Conservation (phyloP, 1,140 invertebrate species). For the Diorhabda elongata region DNA sequence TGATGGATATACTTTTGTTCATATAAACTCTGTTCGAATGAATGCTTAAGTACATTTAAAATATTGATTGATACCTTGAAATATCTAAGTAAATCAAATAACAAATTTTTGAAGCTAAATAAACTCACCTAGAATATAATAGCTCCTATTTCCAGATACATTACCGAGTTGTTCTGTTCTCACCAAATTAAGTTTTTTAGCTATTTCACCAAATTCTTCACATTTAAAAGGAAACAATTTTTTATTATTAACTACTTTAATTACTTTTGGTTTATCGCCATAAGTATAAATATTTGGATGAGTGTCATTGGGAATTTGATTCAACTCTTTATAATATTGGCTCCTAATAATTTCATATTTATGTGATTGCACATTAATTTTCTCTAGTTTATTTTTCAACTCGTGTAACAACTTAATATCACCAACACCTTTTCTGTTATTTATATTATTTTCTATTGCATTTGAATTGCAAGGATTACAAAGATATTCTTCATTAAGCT, state of each 20-base stretch:
- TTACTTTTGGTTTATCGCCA: constrained; percentile 54
- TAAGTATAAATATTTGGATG: constrained; percentile 61
- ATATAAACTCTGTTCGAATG: too few relatives aligned
- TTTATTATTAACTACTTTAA: constrained; percentile 56
- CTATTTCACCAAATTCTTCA: constrained; percentile 60
- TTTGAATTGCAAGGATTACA: constrained; percentile 3
- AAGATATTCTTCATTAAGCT: constrained; percentile 7
- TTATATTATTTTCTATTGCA: constrained; percentile 57
- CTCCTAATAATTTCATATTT: constrained; percentile 40
- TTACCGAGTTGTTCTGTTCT: constrained; percentile 70
- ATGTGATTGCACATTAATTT: constrained; percentile 27
- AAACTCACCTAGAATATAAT: constrained; percentile 62
- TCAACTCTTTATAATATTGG: constrained; percentile 56
- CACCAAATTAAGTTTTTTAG: constrained; percentile 57
- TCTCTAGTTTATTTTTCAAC: constrained; percentile 46
- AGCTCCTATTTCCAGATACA: constrained; percentile 74
- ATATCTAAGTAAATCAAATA: too few relatives aligned
- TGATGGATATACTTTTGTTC: too few relatives aligned
- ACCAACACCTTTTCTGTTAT: constrained; percentile 62
- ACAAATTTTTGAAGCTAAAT: too few relatives aligned
- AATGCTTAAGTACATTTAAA: too few relatives aligned
- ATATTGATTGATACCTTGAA: too few relatives aligned
- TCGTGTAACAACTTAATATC: constrained; percentile 62
- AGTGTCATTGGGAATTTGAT: constrained; percentile 71
- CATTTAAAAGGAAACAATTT: constrained; percentile 53